Evolutionary conservation across 2,113 vertebrate species (phyloP).

Genomic region (Prunella fulvescens): DNA sequence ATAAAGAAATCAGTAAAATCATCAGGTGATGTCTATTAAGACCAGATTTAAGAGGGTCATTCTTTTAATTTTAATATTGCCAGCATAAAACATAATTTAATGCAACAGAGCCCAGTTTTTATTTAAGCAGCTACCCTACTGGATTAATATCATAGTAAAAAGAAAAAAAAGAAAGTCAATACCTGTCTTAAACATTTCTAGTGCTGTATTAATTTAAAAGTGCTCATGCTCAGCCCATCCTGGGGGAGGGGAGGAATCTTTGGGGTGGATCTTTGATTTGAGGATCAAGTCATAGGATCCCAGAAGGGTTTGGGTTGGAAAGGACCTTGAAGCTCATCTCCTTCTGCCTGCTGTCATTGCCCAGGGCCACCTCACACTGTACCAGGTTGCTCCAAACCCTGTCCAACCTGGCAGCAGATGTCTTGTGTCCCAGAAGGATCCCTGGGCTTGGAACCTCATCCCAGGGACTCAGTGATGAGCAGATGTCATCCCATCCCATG

Average conservation of each 20-base stretch:
- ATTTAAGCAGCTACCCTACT: background rate
- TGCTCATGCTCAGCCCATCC: background rate
- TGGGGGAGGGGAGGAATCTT: background rate
- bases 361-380: background rate
- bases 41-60: background rate
- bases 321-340: background rate
- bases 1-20: background rate
- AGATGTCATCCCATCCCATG: background rate
- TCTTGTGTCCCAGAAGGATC: background rate
- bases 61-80: background rate
- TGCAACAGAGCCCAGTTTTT: background rate
- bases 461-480: background rate
- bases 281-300: background rate
- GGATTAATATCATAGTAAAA: background rate
- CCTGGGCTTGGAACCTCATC: background rate
- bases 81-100: background rate
- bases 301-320: background rate
- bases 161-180: background rate
- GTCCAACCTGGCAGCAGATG: background rate
- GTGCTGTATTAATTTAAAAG: background rate
- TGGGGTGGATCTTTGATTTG: background rate
- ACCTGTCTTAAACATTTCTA: background rate
- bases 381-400: background rate
- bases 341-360: accelerated
- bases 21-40: background rate